phyloP scores from a whole-genome alignment of 2,888 invertebrate species.

The Tuberolachnus salignus region DNA sequence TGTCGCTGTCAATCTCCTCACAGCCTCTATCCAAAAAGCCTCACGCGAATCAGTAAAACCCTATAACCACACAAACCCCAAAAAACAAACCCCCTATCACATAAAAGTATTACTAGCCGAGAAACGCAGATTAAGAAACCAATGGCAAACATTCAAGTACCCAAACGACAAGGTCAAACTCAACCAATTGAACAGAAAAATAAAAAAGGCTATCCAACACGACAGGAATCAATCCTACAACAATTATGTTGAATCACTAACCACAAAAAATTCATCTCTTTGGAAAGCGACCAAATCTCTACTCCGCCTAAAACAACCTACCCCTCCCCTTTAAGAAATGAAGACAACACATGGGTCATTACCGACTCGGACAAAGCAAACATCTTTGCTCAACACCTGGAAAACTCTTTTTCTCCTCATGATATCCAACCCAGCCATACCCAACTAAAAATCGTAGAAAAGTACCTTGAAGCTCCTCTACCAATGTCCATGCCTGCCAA shows the following conservation, averaged over 20 bases:
- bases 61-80: not conserved
- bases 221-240: slow-evolving; percentile 11
- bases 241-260: slow-evolving; percentile 14
- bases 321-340: not conserved
- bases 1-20: not conserved
- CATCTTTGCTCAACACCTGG: not conserved
- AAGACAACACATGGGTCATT: not conserved
- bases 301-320: slow-evolving; percentile 3
- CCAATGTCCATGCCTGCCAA: no score
- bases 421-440: not conserved
- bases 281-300: slow-evolving; percentile 21
- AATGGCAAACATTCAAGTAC: not conserved
- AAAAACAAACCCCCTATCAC: not conserved
- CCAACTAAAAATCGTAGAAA: no score
- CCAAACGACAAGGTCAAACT: slow-evolving; percentile 8
- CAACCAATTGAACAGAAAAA: slow-evolving; percentile 9
- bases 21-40: not conserved
- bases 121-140: not conserved
- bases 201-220: slow-evolving; percentile 15
- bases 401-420: not conserved
- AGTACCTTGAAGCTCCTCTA: no score
- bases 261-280: slow-evolving; percentile 4
- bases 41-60: not conserved
- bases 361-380: slow-evolving; percentile 9
- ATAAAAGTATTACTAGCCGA: not conserved